Evolutionary conservation across 2,888 invertebrate genomes (phyloP).

Genomic region (Tetranychus piercei): DNA sequence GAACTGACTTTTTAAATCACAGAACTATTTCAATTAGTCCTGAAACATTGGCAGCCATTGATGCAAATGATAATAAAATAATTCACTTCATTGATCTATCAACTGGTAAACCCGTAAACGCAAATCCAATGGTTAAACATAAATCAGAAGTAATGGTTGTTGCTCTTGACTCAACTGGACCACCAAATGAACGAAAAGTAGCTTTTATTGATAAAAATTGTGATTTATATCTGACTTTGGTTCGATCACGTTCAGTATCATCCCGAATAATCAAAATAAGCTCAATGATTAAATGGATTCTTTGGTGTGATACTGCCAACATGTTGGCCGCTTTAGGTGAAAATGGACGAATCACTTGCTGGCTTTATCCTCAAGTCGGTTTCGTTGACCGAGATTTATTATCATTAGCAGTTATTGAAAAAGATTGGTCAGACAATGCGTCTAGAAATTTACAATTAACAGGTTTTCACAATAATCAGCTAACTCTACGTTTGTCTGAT

Average conservation of each 20-base stretch:
- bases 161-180: slow-evolving; percentile 65
- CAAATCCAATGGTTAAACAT: slow-evolving; percentile 14
- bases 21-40: slow-evolving; percentile 61
- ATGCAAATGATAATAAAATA: slow-evolving; percentile 63
- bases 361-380: slow-evolving; percentile 57
- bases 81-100: slow-evolving; percentile 61
- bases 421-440: slow-evolving; percentile 33
- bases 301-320: slow-evolving; percentile 56
- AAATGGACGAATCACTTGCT: slow-evolving; percentile 51
- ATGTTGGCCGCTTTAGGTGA: slow-evolving; percentile 61
- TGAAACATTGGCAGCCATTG: slow-evolving; percentile 67
- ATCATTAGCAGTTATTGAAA: slow-evolving; percentile 39
- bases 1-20: slow-evolving; percentile 57
- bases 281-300: slow-evolving; percentile 45
- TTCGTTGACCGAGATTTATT: slow-evolving; percentile 52
- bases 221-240: slow-evolving; percentile 55
- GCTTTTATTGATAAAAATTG: slow-evolving; percentile 72
- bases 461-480: slow-evolving; percentile 62
- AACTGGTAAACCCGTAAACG: not conserved
- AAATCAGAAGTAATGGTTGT: slow-evolving; percentile 56
- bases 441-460: slow-evolving; percentile 56
- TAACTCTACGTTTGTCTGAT: slow-evolving; percentile 66
- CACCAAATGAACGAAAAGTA: slow-evolving; percentile 55
- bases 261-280: slow-evolving; percentile 54
- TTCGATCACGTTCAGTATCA: slow-evolving; percentile 45